Evolutionary conservation across 1,140 invertebrate species (phyloP), one percentile per base, ranked within the genome.

Genomic region (Calephelis virginiensis): DNA sequence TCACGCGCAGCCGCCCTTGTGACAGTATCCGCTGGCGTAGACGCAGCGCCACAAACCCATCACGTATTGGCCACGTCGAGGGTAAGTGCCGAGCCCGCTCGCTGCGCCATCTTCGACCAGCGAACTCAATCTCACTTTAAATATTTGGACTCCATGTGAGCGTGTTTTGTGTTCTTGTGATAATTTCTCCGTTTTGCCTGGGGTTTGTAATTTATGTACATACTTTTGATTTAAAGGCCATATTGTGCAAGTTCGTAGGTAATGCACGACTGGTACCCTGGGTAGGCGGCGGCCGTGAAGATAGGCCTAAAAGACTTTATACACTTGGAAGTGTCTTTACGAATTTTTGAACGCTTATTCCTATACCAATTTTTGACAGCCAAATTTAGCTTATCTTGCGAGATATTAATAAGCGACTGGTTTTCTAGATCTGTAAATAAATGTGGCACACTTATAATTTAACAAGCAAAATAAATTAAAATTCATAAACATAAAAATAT

Each of bases 11-110:
- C 85, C 84, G 81, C 88, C 88, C 83, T 90, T 89, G 86, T 90
- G 88, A 91, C 88, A 91, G 77, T 91, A 89, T 61, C 86, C 88
- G 66, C 77, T 91, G 86, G 86, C 88, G 80, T 89, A 89, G 86
- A 84, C 83, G 77, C 77, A 67, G 68, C 80, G 78, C 71, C 78
- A 77, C 72, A 72, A 65, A 61, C 74, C 77, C 63, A 69, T 70
- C 73, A 72, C 79, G 63, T 79, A 76, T 70, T 83, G 81, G 75
- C 76, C 77, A 66, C 80, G 74, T 72, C 72, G 69, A 60, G 78
- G 79, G 78, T 78, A 74, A 78, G 73, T 77, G 63, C 73, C 64
- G 66, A 70, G 64, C 76, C 66, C 59, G 68, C 73, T 74, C 66
- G 63, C 61, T 60, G 65, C 65, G 72, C 12, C 13, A 53, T 40